Base-by-base conservation (phyloP, 2,113 vertebrate genomes). In the Phrynosoma blainvillii region DNA sequence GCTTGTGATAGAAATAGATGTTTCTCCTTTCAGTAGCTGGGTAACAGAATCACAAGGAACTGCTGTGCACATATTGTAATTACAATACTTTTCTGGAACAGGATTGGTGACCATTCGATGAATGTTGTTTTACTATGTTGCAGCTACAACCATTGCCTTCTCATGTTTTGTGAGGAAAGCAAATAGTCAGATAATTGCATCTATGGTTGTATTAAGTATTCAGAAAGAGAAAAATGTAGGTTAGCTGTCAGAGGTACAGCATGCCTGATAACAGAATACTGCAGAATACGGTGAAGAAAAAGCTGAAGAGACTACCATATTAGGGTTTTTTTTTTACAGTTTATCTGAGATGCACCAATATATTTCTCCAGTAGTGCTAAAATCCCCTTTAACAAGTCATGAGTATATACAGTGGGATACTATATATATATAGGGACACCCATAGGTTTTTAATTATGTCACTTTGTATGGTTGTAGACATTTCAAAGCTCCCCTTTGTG, bases 401-500 rank as follows among this genome's bases (percentile, higher is more conserved):
- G 89, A 93, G 91, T 87, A 40, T 84, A 92, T 85, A 90, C 40
- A 89, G 68, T 84, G 89, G 70, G 80, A 83, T 90, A 66, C 92
- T 92, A 95, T 93, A 93, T 97, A 98, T 98, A 62, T 95, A 96
- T 95, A 97, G 96, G 94, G 96, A 94, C 93, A 97, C 95, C 96
- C 97, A 96, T 95, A 97, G 98, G 96, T 97, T 98, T 98, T 97
- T 97, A 98, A 98, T 98, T 98, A 98, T 97, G 96, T 96, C 93
- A 96, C 97, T 98, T 98, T 96, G 97, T 97, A 97, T 96, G 96
- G 98, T 97, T 98, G 95, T 97, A 98, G 97, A 98, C 95, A 96
- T 99, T 98, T 98, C 98, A 98, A 97, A 98, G 97, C 96, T 97
- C 90, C 96, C 95, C 97, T 98, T 98, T 98, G 97, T 98, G 97